Evolutionary conservation across 1,140 invertebrate species (phyloP), one percentile per base, ranked within the genome.

Genomic region (Camponotus pennsylvanicus): DNA sequence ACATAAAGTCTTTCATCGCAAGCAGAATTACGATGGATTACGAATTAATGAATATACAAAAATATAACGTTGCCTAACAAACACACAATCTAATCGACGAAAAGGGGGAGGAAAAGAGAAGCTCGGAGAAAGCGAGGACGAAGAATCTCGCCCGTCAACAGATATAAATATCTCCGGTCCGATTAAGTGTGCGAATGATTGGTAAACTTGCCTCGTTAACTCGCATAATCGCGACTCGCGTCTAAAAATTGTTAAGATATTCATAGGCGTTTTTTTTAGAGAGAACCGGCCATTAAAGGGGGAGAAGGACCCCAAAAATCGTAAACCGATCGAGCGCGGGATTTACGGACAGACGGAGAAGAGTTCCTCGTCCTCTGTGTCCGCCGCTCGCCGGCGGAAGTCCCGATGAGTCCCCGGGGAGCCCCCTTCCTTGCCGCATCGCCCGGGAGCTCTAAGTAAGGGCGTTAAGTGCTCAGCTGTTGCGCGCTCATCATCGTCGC

Each of bases 391-490:
- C 76, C 89, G 87, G 88, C 93, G 93, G 93, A 93, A 93, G 92
- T 93, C 78, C 76, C 87, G 88, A 92, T 89, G 92, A 87, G 82
- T 93, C 93, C 89, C 92, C 70, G 42, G 91, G 82, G 93, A 86
- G 11, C 11, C 21, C 73, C 61, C 71, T 85, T 87, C 71, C 77
- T 77, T 45, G 37, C 57, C 49, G 34, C 59, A 13, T 63, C 67
- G 15, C 42, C 71, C 1, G 49, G 15, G 5, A 49, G 45, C 45
- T 49, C 45, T 15, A 11, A 40, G 64, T 57, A 59, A 85, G 80
- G 86, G 40, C 52, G 88, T 89, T 92, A 92, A 92, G 92, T 93
- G 93, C 83, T 94, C 94, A 94, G 94, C 94, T 94, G 94, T 94
- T 92, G 86, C 86, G 27, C 77, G 57, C 89, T 70, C 71, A 63